Evolutionary conservation across 2,888 invertebrate species (phyloP).

Genomic region (Leucophenga montana): DNA sequence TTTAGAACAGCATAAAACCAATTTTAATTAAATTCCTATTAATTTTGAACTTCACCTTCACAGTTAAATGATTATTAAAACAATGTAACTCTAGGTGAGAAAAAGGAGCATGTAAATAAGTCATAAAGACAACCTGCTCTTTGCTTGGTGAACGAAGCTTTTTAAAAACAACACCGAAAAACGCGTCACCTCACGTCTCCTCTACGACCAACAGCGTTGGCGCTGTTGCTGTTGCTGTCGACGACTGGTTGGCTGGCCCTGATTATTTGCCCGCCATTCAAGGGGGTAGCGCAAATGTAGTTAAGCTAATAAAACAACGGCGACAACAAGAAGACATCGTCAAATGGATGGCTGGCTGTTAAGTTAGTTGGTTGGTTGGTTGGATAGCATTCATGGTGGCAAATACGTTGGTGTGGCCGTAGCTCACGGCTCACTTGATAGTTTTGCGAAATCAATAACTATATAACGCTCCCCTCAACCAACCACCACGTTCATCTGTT

Average conservation of each 20-base stretch:
- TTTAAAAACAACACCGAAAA: no score
- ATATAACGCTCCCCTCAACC: constrained; percentile 15
- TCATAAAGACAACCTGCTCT: no score
- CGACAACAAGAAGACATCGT: constrained; percentile 8
- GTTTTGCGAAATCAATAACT: constrained; percentile 56
- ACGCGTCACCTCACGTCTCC: not conserved
- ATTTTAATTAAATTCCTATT: no score
- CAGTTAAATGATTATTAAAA: no score
- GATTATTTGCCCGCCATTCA: constrained; percentile 13
- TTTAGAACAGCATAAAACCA: no score
- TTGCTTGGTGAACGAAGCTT: no score
- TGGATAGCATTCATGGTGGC: not conserved
- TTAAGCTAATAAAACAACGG: constrained; percentile 20
- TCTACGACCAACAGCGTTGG: not conserved
- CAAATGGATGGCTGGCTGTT: not conserved
- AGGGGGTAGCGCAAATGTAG: not conserved
- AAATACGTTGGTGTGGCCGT: not conserved
- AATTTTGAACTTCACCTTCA: no score
- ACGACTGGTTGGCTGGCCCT: constrained; percentile 17
- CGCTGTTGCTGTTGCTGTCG: constrained; percentile 2
- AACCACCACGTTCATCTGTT: constrained; percentile 17
- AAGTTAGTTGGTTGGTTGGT: not conserved
- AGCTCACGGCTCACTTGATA: constrained; percentile 33
- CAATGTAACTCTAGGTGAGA: no score
- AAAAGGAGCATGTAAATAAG: no score